Base-by-base conservation (phyloP, 2,888 invertebrate genomes). In the Dynastes tityus region DNA sequence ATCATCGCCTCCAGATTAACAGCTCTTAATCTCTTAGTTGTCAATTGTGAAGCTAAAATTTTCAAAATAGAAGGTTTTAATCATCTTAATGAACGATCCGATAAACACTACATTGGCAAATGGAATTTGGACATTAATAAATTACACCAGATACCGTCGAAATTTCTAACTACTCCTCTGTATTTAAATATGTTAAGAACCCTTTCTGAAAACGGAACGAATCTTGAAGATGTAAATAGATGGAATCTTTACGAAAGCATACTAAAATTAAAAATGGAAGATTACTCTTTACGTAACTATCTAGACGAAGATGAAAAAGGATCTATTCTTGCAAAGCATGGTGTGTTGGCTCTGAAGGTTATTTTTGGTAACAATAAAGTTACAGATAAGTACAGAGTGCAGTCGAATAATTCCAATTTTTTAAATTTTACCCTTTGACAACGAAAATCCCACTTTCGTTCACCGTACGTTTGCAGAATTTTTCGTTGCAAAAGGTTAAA, bases 181-280 rank as follows among this genome's bases (percentile, higher is more conserved):
- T 53, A 53, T 53, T 4, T 53, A 53, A n/a, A n/a, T 5, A 53
- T 53, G 53, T 53, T 53, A 53, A 53, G 4, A 11, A 16, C 5
- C 2, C 6, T 53, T 16, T 13, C 53, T 8, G 11, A 11, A n/a
- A 16, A 53, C 9, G 53, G 16, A 16, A n/a, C 1, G n/a, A n/a
- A 53, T 3, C 53, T 53, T 53, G 53, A 11, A 16, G n/a, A 3
- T 53, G 13, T 53, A 53, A n/a, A 53, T 53, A 53, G 13, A 16
- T n/a, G 53, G 53, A n/a, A 5, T 11, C 53, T 53, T 5, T 53
- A 53, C 53, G 53, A 53, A 16, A n/a, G 16, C 16, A n/a, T 53
- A 3, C 4, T 53, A 13, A 16, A 53, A n/a, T 53, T 53, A n/a
- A 53, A 53, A 53, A 80, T 78, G 75, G 63, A 76, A 78, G 6